Evolutionary conservation across 2,888 invertebrate species (phyloP).

Genomic region (Pilophorus perplexus): DNA sequence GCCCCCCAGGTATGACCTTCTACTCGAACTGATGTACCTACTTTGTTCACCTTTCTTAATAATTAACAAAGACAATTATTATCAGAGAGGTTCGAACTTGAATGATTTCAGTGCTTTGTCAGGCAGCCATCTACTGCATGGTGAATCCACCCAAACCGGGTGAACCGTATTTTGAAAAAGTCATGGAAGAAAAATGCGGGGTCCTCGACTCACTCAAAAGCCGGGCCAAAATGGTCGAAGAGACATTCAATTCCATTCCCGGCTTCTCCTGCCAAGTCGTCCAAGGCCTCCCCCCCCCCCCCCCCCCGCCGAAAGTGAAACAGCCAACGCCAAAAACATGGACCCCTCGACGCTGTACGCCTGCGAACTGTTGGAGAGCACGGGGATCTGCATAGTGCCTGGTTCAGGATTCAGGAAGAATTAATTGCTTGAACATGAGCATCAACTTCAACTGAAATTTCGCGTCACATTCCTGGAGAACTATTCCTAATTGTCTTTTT

Average conservation of each 20-base stretch:
- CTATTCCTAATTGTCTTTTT: constrained; percentile 66
- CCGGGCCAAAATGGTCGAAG: constrained; percentile 79
- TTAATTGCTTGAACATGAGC: too few species aligned
- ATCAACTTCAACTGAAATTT: constrained; percentile 75
- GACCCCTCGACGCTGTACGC: constrained; percentile 91
- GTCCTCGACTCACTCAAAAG: constrained; percentile 72
- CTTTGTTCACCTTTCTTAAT: too few species aligned
- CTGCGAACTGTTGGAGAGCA: constrained; percentile 82
- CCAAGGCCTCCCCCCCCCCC: constrained; percentile 97
- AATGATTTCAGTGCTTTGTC: too few species aligned
- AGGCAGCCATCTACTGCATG: constrained; percentile 84
- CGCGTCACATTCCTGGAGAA: constrained; percentile 76
- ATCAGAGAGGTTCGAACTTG: too few species aligned
- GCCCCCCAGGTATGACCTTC: constrained; percentile 89
- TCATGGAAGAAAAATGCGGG: constrained; percentile 66
- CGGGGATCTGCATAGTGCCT: constrained; percentile 91
- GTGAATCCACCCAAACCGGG: constrained; percentile 82
- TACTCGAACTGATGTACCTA: too few species aligned
- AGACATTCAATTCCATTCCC: constrained; percentile 85
- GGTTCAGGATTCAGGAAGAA: constrained; percentile 95
- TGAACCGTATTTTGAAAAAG: constrained; percentile 83
- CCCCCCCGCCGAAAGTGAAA: constrained; percentile 84
- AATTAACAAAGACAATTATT: too few species aligned
- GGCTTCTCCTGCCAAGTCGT: constrained; percentile 79
- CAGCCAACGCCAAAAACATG: constrained; percentile 71